Evolutionary conservation across 2,113 vertebrate species (phyloP).

Genomic region (Aptenodytes patagonicus): DNA sequence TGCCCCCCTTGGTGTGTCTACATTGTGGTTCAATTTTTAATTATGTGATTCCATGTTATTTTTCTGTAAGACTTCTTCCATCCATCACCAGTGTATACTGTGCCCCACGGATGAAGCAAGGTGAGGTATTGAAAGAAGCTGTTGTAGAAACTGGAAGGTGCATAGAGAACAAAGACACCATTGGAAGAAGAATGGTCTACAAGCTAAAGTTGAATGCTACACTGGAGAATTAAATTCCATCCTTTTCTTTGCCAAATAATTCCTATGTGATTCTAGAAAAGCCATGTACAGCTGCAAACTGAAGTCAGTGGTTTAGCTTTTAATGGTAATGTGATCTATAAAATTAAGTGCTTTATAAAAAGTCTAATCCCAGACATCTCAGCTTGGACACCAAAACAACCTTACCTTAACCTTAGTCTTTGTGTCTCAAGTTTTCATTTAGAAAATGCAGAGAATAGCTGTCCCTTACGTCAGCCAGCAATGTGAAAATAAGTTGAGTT

Average conservation of each 20-base stretch:
- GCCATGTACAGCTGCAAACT: not conserved
- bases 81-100: not conserved
- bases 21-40: not conserved
- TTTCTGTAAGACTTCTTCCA: not conserved
- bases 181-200: not conserved
- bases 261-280: not conserved
- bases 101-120: not conserved
- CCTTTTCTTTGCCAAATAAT: not conserved
- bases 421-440: not conserved
- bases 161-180: not conserved
- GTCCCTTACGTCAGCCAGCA: not conserved
- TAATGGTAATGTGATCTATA: not conserved
- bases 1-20: not conserved
- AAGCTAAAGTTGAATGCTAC: not conserved
- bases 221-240: not conserved
- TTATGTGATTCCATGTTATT: not conserved
- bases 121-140: not conserved
- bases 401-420: not conserved
- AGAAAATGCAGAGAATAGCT: not conserved
- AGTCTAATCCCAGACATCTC: not conserved
- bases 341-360: slow-evolving; percentile 30
- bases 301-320: slow-evolving; percentile 17
- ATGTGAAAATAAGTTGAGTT: not conserved
- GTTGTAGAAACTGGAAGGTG: not conserved
- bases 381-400: not conserved